Evolutionary conservation across 2,113 vertebrate genomes (phyloP).

Genomic region (Nesogale talazaci): DNA sequence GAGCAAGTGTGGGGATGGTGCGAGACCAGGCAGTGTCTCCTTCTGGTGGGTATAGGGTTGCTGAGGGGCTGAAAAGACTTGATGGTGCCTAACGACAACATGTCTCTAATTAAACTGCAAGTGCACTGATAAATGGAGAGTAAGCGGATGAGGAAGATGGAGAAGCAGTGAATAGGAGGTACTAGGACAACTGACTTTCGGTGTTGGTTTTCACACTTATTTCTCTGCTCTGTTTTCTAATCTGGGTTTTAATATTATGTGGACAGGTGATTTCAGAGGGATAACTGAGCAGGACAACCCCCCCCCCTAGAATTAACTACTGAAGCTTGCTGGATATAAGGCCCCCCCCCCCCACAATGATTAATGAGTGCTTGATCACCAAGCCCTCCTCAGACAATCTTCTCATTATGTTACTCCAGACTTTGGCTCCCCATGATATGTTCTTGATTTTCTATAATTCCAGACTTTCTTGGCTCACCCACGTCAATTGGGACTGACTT

Average conservation of each 20-base stretch:
- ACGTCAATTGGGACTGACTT: slow-evolving; percentile 12
- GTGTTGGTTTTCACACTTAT: neutral
- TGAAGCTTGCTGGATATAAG: neutral
- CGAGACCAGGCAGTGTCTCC: too few relatives aligned
- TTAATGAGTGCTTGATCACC: neutral
- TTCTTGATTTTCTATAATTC: neutral
- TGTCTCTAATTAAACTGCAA: too few relatives aligned
- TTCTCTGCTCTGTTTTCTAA: neutral
- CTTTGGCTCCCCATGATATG: neutral
- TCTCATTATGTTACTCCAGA: too few relatives aligned
- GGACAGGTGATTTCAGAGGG: neutral
- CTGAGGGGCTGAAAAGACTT: too few relatives aligned
- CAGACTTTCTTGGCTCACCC: neutral
- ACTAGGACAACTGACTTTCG: neutral
- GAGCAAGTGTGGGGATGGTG: too few relatives aligned
- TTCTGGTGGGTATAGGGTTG: too few relatives aligned
- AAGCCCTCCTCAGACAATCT: neutral
- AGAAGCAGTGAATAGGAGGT: neutral
- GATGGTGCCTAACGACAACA: too few relatives aligned
- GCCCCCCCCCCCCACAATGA: neutral
- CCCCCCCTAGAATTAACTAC: neutral
- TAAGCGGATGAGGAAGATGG: neutral
- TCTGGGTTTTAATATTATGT: neutral
- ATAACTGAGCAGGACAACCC: neutral
- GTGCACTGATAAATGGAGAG: too few relatives aligned